Evolutionary conservation across 2,888 invertebrate species (phyloP), one percentile per base, ranked within the genome.

Genomic region (Drosophila suboccidentalis): DNA sequence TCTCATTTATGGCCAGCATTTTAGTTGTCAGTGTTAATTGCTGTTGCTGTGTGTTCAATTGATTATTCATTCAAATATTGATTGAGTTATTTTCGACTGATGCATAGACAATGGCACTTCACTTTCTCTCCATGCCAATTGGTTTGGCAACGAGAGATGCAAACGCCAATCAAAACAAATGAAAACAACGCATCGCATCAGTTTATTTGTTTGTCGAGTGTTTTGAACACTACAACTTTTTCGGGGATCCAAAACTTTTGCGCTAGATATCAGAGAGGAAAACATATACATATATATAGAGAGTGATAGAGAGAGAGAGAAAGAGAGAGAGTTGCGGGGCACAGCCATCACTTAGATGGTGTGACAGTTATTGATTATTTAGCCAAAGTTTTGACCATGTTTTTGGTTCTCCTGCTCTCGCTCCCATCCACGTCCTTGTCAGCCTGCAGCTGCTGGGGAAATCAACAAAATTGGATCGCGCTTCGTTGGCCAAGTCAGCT

Each of bases 301-400:
- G 36, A 46, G 36, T 17, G 3, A n/a, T 3, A 22, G 38, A 36
- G 22, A 15, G 53, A 59, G 22, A 13, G n/a, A n/a, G n/a, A n/a
- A n/a, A n/a, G n/a, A n/a, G n/a, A n/a, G 13, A 17, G 8, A 3
- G 8, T 4, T 3, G 8, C 2, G 34, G 6, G 13, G 43, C 10
- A 22, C 13, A 11, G 29, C 5, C 61, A 55, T 61, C 46, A 51
- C 54, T 59, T 69, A 15, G 51, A 51, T 67, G 68, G 61, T 71
- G 74, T 86, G 82, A 86, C 83, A 86, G 83, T 71, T 83, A 86
- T 83, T 83, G 84, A 83, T 83, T 83, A 86, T 83, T 83, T 77
- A 71, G 71, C 26, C 62, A 49, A 71, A 71, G 66, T 44, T 47
- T 55, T 49, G 64, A 22, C 54, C 41, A 44, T 58, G 54, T 58